A percentile compares a stretch with the other conserved stretches of the same genome.
Conservation (phyloP, 2,113 vertebrate genomes). For the Bungarus multicinctus region DNA sequence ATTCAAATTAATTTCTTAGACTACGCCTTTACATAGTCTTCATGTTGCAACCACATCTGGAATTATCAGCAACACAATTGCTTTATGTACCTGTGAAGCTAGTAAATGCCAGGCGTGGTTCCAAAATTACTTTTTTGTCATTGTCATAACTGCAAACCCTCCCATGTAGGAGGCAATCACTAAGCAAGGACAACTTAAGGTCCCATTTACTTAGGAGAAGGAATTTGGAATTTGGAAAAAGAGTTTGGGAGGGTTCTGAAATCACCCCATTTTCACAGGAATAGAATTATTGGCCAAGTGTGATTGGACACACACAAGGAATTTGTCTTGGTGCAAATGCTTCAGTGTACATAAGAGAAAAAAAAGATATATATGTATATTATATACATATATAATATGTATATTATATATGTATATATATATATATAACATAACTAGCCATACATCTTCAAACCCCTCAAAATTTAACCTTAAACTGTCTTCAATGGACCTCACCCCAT, state of each 20-base stretch:
- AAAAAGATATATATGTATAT: too few relatives aligned
- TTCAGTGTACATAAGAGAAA: too few relatives aligned
- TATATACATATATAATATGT: too few relatives aligned
- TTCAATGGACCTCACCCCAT: too few relatives aligned
- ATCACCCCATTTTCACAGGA: neutral
- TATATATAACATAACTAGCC: too few relatives aligned
- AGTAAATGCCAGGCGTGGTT: neutral
- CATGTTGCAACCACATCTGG: neutral
- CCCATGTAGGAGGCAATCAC: neutral
- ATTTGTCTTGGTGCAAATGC: too few relatives aligned
- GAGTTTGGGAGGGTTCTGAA: neutral
- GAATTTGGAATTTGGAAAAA: neutral
- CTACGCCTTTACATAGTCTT: neutral
- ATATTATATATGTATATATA: too few relatives aligned
- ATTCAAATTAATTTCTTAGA: neutral
- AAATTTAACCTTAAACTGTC: too few relatives aligned
- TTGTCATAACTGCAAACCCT: neutral
- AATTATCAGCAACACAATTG: neutral
- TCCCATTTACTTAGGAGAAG: neutral
- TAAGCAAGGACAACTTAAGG: neutral
- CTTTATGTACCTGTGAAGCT: neutral
- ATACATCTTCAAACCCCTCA: too few relatives aligned
- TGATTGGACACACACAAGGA: too few relatives aligned
- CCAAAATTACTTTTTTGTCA: neutral
- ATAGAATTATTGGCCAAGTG: too few relatives aligned